Conservation (phyloP, 2,797 vertebrate species). For the Pseudochirops corinnae region DNA sequence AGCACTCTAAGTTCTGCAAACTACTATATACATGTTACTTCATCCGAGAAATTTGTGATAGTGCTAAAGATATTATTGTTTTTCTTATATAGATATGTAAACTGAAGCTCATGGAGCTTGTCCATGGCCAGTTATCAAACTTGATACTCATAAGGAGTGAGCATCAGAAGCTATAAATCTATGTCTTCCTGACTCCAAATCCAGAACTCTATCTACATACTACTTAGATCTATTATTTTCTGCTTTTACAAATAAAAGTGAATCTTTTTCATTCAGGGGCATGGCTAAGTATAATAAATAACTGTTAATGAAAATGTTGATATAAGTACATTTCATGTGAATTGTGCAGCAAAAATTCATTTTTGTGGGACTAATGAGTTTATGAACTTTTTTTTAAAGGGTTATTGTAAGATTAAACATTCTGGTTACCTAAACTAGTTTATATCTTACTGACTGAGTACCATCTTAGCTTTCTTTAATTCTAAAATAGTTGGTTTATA, state of each 20-base stretch:
- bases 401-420: slow-evolving; percentile 24
- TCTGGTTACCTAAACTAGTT: not conserved
- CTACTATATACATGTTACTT: not conserved
- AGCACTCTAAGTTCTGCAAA: not conserved
- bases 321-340: not conserved
- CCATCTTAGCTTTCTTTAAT: slow-evolving; percentile 7
- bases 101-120: not conserved
- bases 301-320: not conserved
- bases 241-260: not conserved
- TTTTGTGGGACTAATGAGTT: not conserved
- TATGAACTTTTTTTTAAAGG: not conserved
- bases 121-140: not conserved
- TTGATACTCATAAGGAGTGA: not conserved
- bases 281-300: not conserved
- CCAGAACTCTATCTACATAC: not conserved
- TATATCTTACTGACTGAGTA: not conserved
- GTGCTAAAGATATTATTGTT: not conserved
- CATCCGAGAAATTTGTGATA: not conserved
- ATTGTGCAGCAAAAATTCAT: not conserved
- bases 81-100: not conserved
- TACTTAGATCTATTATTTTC: not conserved
- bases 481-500: slow-evolving; percentile 30
- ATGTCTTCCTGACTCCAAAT: not conserved
- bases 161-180: not conserved
- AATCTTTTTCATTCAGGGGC: not conserved